A percentile compares a stretch with the other conserved stretches of the same genome.
These are phyloP conservation scores for Charadrius vociferus DNA, from an alignment of 2,113 vertebrate genomes.

Conservation along the genomic window DNA sequence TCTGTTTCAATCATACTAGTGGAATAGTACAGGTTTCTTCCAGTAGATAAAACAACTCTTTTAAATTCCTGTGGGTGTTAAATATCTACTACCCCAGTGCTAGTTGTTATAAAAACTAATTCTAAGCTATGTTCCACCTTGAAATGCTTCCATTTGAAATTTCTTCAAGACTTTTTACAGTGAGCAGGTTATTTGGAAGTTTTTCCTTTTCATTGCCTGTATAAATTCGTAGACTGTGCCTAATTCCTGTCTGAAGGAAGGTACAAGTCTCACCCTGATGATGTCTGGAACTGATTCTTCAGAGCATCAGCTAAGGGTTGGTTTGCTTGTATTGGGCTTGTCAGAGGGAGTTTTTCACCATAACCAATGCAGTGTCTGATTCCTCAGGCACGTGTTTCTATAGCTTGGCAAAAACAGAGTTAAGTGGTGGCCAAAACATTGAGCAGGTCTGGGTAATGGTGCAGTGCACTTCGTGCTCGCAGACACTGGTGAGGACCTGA, in stretches of 20 bases:
- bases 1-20: background rate
- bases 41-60: conserved; percentile 35
- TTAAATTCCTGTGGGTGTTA: conserved; percentile 60
- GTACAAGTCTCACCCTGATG: background rate
- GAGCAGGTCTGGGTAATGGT: background rate
- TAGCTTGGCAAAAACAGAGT: background rate
- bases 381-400: background rate
- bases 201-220: background rate
- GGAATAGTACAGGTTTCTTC: background rate
- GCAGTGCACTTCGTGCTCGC: background rate
- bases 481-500: background rate
- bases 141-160: conserved; percentile 23
- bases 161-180: background rate
- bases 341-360: background rate
- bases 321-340: background rate
- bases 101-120: background rate
- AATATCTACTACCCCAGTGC: background rate
- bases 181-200: background rate
- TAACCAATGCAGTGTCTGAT: background rate
- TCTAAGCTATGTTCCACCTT: background rate
- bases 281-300: background rate
- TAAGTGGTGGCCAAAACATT: background rate
- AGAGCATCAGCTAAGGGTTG: background rate
- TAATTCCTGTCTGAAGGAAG: conserved; percentile 10
- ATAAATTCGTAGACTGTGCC: conserved; percentile 3